Percentiles rank a stretch among this genome's conserved stretches.
Evolutionary conservation across 2,888 invertebrate genomes (phyloP).

Genomic region (Koerneria pararmatus): DNA sequence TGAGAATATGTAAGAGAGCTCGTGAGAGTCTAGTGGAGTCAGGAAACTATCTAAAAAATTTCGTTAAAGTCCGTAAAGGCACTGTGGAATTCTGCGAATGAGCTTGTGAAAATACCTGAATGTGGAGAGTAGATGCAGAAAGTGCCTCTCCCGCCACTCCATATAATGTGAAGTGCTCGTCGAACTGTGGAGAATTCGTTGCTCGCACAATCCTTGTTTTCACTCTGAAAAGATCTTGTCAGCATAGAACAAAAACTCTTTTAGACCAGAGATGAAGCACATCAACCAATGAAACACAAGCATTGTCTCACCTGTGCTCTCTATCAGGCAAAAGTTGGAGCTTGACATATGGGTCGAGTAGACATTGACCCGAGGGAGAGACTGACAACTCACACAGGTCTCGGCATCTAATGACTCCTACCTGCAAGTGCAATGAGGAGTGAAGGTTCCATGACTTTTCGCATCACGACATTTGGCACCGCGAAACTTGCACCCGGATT

Average conservation of each 20-base stretch:
- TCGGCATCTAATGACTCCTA: constrained; percentile 50
- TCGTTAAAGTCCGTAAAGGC: too few species aligned
- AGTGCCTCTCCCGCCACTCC: constrained; percentile 65
- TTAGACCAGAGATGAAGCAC: neutral
- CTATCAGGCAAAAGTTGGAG: constrained; percentile 86
- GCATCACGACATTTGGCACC: too few species aligned
- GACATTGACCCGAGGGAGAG: constrained; percentile 45
- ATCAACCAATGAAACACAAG: neutral
- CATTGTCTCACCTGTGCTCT: constrained; percentile 11
- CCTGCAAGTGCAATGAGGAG: constrained; percentile 28
- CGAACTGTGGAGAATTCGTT: constrained; percentile 91
- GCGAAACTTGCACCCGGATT: neutral
- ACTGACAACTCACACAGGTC: constrained; percentile 48
- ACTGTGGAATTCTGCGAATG: too few species aligned
- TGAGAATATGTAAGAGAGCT: too few species aligned
- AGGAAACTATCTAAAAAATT: too few species aligned
- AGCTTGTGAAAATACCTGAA: constrained; percentile 61
- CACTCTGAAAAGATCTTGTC: constrained; percentile 64
- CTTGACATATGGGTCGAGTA: constrained; percentile 90
- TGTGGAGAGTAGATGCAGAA: constrained; percentile 80
- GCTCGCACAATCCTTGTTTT: constrained; percentile 92
- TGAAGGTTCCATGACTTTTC: neutral
- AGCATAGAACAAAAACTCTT: too few species aligned
- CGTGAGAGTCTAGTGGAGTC: too few species aligned
- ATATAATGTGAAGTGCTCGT: constrained; percentile 98